Percentiles rank a stretch among this genome's conserved stretches.
Conservation (phyloP, 1,140 invertebrate genomes). For the Mya arenaria region DNA sequence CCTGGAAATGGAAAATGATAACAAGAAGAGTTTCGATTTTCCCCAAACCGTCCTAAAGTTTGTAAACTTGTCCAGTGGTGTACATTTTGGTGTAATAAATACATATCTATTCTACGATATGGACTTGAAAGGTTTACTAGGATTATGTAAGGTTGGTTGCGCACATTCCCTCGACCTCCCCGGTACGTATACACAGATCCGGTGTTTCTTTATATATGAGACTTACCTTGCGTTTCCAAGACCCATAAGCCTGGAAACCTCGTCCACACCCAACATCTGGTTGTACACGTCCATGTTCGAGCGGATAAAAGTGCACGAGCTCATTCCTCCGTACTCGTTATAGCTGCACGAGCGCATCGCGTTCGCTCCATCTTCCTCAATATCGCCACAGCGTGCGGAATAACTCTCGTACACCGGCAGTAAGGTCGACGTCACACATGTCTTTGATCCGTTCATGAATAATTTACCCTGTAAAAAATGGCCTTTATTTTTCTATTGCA, state of each 20-base stretch:
- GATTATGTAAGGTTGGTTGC: no score
- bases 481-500: no score
- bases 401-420: background rate
- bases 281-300: background rate
- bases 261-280: background rate
- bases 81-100: no score
- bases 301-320: background rate
- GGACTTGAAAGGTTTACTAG: no score
- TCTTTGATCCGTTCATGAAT: background rate
- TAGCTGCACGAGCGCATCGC: background rate
- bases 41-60: no score
- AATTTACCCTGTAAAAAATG: background rate
- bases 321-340: background rate
- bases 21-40: no score
- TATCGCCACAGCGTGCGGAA: background rate
- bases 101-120: no score
- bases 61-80: no score
- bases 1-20: no score
- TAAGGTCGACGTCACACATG: background rate
- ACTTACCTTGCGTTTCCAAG: background rate
- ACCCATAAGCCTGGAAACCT: background rate
- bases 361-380: background rate
- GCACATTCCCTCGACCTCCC: no score
- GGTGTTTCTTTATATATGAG: no score
- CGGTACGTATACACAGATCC: no score